These are phyloP conservation scores for Nothoprocta perdicaria DNA, from an alignment of 2,113 vertebrate species.

Conservation along the genomic window DNA sequence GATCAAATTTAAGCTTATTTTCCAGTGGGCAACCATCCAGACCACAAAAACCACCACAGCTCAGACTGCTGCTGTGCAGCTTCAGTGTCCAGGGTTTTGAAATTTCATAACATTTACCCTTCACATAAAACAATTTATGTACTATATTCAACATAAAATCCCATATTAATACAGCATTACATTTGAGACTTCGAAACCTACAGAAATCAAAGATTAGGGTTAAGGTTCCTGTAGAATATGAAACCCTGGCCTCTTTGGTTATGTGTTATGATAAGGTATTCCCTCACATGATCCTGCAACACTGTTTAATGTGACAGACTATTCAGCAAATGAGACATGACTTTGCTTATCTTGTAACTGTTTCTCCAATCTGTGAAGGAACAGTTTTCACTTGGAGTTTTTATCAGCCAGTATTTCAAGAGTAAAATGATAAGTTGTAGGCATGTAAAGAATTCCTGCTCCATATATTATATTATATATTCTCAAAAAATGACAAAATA, in stretches of 20 bases:
- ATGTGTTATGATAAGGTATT: background rate
- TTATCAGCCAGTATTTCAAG: background rate
- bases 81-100: slow-evolving; percentile 34
- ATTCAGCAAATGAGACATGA: background rate
- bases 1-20: slow-evolving; percentile 57
- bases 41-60: slow-evolving; percentile 66
- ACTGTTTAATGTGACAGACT: background rate
- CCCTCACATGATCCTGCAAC: background rate
- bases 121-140: slow-evolving; percentile 31
- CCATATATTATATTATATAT: background rate
- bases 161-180: background rate
- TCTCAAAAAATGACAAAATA: background rate
- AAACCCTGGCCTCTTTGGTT: background rate
- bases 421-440: background rate
- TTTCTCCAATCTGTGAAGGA: background rate
- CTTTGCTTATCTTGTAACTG: background rate
- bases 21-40: slow-evolving; percentile 57
- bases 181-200: slow-evolving; percentile 5
- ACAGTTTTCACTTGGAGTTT: background rate
- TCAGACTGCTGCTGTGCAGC: slow-evolving; percentile 52
- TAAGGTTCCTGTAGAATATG: background rate
- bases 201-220: background rate
- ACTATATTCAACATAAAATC: background rate
- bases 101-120: slow-evolving; percentile 24
- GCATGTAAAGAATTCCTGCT: background rate